Conservation (phyloP, 1,140 invertebrate species). For the Drosophila mojavensis region DNA sequence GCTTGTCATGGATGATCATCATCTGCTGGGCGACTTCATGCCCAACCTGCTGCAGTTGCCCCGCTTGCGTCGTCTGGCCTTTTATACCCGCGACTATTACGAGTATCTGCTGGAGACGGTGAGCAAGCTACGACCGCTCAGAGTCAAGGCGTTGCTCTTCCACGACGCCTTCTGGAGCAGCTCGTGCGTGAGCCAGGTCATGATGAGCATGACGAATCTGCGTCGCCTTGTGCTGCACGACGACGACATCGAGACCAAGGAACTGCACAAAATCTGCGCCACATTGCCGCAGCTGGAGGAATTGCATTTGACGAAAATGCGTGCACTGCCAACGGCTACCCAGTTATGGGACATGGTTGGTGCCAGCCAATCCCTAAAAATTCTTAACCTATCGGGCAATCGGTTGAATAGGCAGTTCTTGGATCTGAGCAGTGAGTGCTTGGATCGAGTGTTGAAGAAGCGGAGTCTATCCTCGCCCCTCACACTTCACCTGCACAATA, state of each 20-base stretch:
- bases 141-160: conserved; percentile 51
- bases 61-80: conserved; percentile 33
- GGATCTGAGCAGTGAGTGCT: background rate
- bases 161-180: conserved; percentile 62
- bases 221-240: conserved; percentile 45
- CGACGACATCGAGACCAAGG: conserved; percentile 53
- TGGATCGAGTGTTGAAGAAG: conserved; percentile 7
- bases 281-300: conserved; percentile 43
- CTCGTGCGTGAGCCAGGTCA: conserved; percentile 5
- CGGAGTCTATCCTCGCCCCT: conserved; percentile 9
- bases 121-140: conserved; percentile 8
- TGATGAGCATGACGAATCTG: conserved; percentile 45
- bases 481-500: conserved; percentile 37
- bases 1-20: conserved; percentile 60
- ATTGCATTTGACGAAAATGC: conserved; percentile 57
- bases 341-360: conserved; percentile 47
- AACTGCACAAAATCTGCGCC: conserved; percentile 34
- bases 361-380: conserved; percentile 7
- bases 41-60: conserved; percentile 39
- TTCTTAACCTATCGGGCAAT: conserved; percentile 45
- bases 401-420: conserved; percentile 17
- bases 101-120: conserved; percentile 8
- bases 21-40: conserved; percentile 47
- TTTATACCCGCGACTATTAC: conserved; percentile 60
- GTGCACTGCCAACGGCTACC: conserved; percentile 34